These are phyloP conservation scores for Trilocha varians DNA, from an alignment of 2,888 invertebrate species.

Conservation along the genomic window DNA sequence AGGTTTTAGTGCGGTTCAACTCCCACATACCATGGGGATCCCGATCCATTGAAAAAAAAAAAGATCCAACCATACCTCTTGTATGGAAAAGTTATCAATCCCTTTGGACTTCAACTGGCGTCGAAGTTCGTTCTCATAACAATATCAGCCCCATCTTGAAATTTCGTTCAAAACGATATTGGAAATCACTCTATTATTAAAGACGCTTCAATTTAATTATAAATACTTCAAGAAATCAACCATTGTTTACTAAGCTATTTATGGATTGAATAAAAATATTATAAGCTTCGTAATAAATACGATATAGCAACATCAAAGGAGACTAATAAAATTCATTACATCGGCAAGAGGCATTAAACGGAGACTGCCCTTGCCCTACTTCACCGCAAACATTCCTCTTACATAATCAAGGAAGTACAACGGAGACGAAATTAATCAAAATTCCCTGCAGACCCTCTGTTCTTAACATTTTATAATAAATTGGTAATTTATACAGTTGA, in stretches of 20 bases:
- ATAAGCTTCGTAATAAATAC: conserved; percentile 9
- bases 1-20: too few species aligned
- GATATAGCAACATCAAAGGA: conserved; percentile 8
- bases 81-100: too few species aligned
- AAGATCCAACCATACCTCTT: too few species aligned
- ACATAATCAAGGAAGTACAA: neutral
- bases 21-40: too few species aligned
- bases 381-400: neutral
- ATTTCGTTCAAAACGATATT: too few species aligned
- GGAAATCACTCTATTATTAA: too few species aligned
- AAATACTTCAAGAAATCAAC: too few species aligned
- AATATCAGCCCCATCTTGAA: too few species aligned
- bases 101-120: too few species aligned
- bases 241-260: neutral
- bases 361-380: neutral
- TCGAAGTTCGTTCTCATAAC: too few species aligned
- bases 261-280: neutral
- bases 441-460: neutral
- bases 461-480: neutral
- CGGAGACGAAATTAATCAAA: neutral
- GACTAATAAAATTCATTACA: neutral
- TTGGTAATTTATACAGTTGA: neutral
- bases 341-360: neutral
- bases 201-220: too few species aligned
- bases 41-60: too few species aligned